phyloP scores from a whole-genome alignment of 2,888 invertebrate genomes.

The Iselma pallidipennis region DNA sequence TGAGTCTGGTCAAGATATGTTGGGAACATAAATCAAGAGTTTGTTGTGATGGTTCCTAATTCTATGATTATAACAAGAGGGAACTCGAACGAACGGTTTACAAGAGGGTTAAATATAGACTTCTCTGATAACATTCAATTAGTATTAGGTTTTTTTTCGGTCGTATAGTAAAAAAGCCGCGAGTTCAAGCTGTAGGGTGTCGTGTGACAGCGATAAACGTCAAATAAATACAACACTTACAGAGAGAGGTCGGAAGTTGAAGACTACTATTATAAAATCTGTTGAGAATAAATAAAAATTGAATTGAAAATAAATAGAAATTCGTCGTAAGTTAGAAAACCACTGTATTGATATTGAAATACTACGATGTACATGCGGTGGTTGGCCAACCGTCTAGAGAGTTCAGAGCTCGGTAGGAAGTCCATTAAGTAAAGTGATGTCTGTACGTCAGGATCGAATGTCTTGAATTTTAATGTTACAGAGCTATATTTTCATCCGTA shows the following conservation, averaged over 20 bases:
- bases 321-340: slow-evolving; percentile 25
- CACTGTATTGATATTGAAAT: slow-evolving; percentile 34
- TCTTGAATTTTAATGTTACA: slow-evolving; percentile 37
- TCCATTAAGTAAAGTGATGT: slow-evolving; percentile 40
- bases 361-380: slow-evolving; percentile 28
- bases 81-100: neutral
- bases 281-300: slow-evolving; percentile 25
- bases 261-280: slow-evolving; percentile 18
- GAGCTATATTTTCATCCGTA: slow-evolving; percentile 28
- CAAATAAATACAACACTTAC: slow-evolving; percentile 26
- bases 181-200: slow-evolving; percentile 20
- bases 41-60: neutral
- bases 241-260: slow-evolving; percentile 10
- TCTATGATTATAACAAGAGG: neutral
- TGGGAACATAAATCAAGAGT: neutral
- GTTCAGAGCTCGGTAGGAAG: slow-evolving; percentile 32
- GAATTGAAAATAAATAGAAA: slow-evolving; percentile 28
- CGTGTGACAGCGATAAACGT: slow-evolving; percentile 24
- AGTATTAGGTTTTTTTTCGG: slow-evolving; percentile 11
- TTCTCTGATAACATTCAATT: slow-evolving; percentile 24
- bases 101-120: slow-evolving; percentile 20
- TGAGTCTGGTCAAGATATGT: neutral
- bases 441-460: slow-evolving; percentile 36
- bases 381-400: slow-evolving; percentile 28
- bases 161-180: slow-evolving; percentile 8